Conservation (phyloP, 2,888 invertebrate genomes). For the Entomobrya proxima region DNA sequence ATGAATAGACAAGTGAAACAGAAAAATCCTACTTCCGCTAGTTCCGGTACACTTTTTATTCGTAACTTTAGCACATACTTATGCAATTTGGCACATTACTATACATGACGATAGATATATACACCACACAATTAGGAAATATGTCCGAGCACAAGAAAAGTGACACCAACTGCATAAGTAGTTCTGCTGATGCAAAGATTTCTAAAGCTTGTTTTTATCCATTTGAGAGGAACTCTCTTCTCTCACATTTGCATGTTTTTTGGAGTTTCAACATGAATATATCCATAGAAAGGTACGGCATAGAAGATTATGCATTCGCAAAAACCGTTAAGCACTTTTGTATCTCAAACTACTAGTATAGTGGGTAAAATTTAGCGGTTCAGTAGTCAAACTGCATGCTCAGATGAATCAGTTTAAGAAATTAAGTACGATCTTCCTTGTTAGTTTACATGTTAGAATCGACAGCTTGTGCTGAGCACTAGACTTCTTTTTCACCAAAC, state of each 20-base stretch:
- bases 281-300: background rate
- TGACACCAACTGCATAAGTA: constrained; percentile 24
- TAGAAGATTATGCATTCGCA: too few relatives aligned
- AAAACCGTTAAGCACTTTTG: too few relatives aligned
- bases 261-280: constrained; percentile 18
- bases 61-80: background rate
- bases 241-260: constrained; percentile 16
- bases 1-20: constrained; percentile 31
- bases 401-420: constrained; percentile 19
- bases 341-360: too few relatives aligned
- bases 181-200: constrained; percentile 9
- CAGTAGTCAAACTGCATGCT: background rate
- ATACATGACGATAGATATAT: background rate
- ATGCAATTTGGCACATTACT: background rate
- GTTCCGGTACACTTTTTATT: background rate
- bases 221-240: constrained; percentile 2
- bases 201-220: background rate
- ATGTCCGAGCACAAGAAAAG: background rate
- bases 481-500: constrained; percentile 7
- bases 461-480: constrained; percentile 6
- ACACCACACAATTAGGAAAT: background rate
- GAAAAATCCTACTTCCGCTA: constrained; percentile 40
- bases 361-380: background rate
- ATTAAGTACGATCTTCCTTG: background rate
- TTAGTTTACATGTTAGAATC: background rate